phyloP scores from a whole-genome alignment of 2,888 invertebrate species.

The Tetramorium bicarinatum region DNA sequence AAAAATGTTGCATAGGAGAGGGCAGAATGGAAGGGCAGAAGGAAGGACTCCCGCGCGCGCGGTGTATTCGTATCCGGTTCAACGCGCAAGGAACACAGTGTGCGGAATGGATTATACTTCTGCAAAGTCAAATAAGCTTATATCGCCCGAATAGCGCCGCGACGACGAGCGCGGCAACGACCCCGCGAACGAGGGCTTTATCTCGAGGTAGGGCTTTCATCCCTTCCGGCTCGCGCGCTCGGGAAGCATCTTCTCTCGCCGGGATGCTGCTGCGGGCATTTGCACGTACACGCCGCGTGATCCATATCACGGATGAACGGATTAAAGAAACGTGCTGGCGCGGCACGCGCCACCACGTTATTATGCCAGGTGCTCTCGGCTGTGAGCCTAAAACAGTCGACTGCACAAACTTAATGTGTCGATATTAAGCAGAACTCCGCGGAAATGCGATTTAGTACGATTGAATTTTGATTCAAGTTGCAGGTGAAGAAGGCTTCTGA shows the following conservation, averaged over 20 bases:
- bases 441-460: not conserved
- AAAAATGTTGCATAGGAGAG: too few species aligned
- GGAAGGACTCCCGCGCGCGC: not conserved
- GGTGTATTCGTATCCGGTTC: constrained; percentile 40
- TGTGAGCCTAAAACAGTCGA: constrained; percentile 7
- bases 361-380: constrained; percentile 3
- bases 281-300: not conserved
- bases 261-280: not conserved
- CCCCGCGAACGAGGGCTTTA: constrained; percentile 33
- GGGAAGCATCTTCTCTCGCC: constrained; percentile 15
- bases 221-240: constrained; percentile 45
- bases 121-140: constrained; percentile 69
- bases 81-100: constrained; percentile 52
- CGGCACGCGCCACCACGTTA: constrained; percentile 32
- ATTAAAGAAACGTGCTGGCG: constrained; percentile 63
- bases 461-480: constrained; percentile 4
- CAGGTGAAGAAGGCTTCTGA: not conserved
- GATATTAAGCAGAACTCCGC: constrained; percentile 28
- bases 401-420: constrained; percentile 34
- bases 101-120: constrained; percentile 64
- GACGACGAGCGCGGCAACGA: constrained; percentile 28
- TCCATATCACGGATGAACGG: constrained; percentile 47
- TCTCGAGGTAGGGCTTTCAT: constrained; percentile 49
- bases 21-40: too few species aligned
- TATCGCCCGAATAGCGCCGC: constrained; percentile 53